Conservation (phyloP, 1,140 invertebrate species). For the Ptiloglossa arizonensis region DNA sequence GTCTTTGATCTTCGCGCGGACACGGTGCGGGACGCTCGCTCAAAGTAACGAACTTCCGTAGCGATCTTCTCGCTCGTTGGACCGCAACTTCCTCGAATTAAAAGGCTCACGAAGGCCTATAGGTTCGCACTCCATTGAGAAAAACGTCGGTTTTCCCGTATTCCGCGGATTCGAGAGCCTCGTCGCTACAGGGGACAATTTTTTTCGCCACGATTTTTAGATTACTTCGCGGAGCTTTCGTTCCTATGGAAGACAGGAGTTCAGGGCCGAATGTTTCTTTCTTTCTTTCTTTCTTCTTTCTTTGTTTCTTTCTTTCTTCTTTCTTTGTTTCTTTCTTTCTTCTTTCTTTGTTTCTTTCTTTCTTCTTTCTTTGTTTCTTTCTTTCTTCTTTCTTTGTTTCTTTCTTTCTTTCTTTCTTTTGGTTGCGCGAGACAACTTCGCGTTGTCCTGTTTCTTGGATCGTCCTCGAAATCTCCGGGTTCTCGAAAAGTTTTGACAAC, state of each 20-base stretch:
- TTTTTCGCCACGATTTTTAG: background rate
- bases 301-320: no score
- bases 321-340: no score
- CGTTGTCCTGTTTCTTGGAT: background rate
- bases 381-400: no score
- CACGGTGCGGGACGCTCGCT: background rate
- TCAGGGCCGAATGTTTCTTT: no score
- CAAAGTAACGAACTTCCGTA: slow-evolving; percentile 14
- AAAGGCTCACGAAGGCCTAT: no score
- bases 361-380: no score
- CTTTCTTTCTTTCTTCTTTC: no score
- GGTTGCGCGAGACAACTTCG: background rate
- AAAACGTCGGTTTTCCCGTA: no score
- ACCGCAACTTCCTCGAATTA: background rate
- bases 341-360: no score
- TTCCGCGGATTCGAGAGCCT: background rate
- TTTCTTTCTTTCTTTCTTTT: no score
- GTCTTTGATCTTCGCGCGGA: slow-evolving; percentile 16
- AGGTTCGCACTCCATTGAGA: no score
- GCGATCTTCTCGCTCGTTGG: background rate
- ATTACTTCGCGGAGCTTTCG: background rate
- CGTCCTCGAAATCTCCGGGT: background rate
- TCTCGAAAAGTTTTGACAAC: background rate
- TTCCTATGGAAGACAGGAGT: background rate
- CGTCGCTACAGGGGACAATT: no score